Evolutionary conservation across 2,797 vertebrate species (phyloP).

Genomic region (Epinephelus awoara): DNA sequence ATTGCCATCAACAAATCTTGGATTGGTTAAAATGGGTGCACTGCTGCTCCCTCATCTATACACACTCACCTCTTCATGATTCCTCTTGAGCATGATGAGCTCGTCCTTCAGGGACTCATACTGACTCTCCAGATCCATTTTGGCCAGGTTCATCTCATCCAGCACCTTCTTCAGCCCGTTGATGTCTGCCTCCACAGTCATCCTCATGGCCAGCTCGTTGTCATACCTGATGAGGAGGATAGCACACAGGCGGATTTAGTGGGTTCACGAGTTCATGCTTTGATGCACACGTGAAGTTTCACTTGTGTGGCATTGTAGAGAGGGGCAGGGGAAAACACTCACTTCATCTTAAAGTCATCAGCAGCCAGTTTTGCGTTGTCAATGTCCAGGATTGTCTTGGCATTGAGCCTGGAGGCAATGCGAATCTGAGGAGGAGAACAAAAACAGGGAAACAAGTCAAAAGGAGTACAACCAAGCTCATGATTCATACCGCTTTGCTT

Average conservation of each 20-base stretch:
- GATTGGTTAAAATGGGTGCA: background rate
- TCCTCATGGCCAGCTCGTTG: conserved; percentile 81
- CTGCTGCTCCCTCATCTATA: background rate
- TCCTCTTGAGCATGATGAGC: conserved; percentile 84
- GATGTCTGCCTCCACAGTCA: conserved; percentile 84
- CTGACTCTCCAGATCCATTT: conserved; percentile 86
- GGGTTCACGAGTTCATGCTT: conserved; percentile 12
- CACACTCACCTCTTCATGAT: conserved; percentile 86
- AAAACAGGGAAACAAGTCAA: background rate
- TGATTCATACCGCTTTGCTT: background rate
- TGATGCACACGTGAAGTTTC: conserved; percentile 28
- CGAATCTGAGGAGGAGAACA: conserved; percentile 66
- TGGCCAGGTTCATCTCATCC: conserved; percentile 84
- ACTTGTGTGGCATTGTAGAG: background rate
- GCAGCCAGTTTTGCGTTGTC: conserved; percentile 79
- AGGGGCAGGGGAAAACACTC: conserved; percentile 36
- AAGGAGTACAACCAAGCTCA: background rate
- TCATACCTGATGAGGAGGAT: conserved; percentile 69
- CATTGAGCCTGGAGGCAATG: conserved; percentile 63
- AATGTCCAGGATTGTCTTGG: conserved; percentile 65
- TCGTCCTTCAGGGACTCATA: conserved; percentile 88
- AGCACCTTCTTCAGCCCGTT: conserved; percentile 76
- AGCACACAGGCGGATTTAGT: background rate
- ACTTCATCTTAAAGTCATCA: conserved; percentile 84
- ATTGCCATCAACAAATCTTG: background rate